Base-by-base conservation (phyloP, 2,888 invertebrate species). In the Coelogynopora nodosa region DNA sequence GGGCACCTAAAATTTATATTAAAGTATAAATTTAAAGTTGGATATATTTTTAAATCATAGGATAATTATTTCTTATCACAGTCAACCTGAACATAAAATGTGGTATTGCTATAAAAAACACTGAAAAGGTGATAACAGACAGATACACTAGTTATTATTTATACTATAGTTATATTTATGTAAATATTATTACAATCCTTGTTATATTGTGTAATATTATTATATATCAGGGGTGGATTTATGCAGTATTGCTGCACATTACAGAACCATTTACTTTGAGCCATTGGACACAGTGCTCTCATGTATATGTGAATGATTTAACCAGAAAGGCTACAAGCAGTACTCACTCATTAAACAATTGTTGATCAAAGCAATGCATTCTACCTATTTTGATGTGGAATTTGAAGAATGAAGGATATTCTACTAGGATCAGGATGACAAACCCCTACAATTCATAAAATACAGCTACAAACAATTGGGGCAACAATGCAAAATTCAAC, bases 321-420 rank as follows among this genome's bases (percentile, higher is more conserved):
- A 5, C 74, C 74, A 5, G 23, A 10, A 74, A 26, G 74, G 74
- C 74, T 74, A 74, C 74, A 74, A 74, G 74, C 74, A 74, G 74
- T 74, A 74, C 10, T 74, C 23, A 13, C 5, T 74, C 74, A 74
- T 74, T 74, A 26, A 74, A 74, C 74, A 74, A 74, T 26, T 74
- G 74, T 23, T 74, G 74, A 74, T 74, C 74, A 74, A 74, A 74
- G 74, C 74, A 74, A 74, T 74, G 74, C 5, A 74, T 74, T 74
- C 74, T 5, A 26, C 27, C 74, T 10, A 74, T 74, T 74, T 74
- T 13, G 74, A 74, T 74, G 74, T 74, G 74, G 74, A 74, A 74
- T 74, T 74, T 74, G 74, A 74, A 74, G 74, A 74, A 74, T 74
- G 5, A 26, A 74, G 74, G 74, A 23, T 74, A 26, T 74, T 74